phyloP scores from a whole-genome alignment of 2,797 vertebrate genomes.

The Mormyrus proboscirostris region DNA sequence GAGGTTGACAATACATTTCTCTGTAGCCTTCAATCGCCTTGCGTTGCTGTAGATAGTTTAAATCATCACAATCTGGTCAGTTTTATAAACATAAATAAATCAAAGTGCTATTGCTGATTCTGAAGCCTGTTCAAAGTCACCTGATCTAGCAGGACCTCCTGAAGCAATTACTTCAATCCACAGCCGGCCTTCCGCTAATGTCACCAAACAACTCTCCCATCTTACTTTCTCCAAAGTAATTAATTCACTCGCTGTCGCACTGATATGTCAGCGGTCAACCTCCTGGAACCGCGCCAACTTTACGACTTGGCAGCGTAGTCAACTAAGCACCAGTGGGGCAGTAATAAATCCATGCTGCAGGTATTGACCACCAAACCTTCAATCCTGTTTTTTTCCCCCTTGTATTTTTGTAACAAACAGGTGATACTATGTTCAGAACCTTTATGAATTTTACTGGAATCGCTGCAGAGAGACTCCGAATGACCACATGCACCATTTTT shows the following conservation, averaged over 20 bases:
- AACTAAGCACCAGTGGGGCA: slow-evolving; percentile 33
- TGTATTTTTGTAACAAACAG: background rate
- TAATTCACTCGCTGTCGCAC: slow-evolving; percentile 38
- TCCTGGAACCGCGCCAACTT: background rate
- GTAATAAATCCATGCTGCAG: slow-evolving; percentile 28
- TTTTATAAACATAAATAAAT: background rate
- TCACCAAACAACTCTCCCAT: background rate
- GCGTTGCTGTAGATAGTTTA: background rate
- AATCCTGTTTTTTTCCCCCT: slow-evolving; percentile 16
- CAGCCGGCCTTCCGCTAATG: background rate
- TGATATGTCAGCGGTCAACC: slow-evolving; percentile 29
- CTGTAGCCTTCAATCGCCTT: background rate
- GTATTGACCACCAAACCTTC: slow-evolving; percentile 26
- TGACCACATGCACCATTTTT: background rate
- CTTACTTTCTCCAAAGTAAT: background rate
- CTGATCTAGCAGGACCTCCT: background rate
- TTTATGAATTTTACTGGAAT: background rate
- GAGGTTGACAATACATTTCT: background rate
- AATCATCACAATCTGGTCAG: background rate
- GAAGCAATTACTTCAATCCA: background rate
- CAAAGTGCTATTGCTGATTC: background rate
- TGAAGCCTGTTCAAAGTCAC: background rate
- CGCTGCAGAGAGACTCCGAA: background rate
- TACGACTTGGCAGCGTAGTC: slow-evolving; percentile 21
- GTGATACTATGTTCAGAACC: background rate